Conservation (phyloP, 2,113 vertebrate genomes). For the Puma concolor region DNA sequence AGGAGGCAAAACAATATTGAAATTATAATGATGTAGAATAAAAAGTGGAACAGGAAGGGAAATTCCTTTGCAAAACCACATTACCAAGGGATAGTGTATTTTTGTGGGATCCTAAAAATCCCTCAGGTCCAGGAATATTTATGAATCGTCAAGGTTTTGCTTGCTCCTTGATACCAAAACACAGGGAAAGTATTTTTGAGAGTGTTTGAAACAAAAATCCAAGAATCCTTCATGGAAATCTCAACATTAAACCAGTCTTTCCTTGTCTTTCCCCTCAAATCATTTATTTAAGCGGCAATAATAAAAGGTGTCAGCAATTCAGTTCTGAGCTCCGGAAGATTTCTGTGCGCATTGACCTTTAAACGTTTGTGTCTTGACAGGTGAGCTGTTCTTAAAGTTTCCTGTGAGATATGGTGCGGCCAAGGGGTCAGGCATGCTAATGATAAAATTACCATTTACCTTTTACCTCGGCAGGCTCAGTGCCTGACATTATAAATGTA, state of each 20-base stretch:
- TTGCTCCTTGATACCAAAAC: background rate
- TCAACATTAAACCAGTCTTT: conserved; percentile 81
- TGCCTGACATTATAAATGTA: conserved; percentile 89
- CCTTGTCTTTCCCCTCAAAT: conserved; percentile 83
- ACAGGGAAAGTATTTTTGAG: background rate
- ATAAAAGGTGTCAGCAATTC: conserved; percentile 90
- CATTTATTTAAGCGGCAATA: conserved; percentile 90
- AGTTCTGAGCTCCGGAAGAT: conserved; percentile 84
- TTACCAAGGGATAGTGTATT: background rate
- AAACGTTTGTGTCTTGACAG: conserved; percentile 86
- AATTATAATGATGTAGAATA: background rate
- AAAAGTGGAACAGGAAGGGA: background rate
- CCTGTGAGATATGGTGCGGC: conserved; percentile 84
- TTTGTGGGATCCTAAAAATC: background rate
- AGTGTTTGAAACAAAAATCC: conserved; percentile 68
- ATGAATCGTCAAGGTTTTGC: background rate
- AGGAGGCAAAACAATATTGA: background rate
- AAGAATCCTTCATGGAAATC: conserved; percentile 78
- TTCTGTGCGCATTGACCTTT: conserved; percentile 89
- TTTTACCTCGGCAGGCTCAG: conserved; percentile 84
- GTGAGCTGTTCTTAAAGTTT: conserved; percentile 83
- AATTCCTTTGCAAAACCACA: background rate
- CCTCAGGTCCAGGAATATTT: background rate
- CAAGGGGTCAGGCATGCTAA: conserved; percentile 90
- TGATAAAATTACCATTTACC: conserved; percentile 91